Percentiles rank a stretch among this genome's conserved stretches.
Evolutionary conservation across 2,113 vertebrate species (phyloP).

Genomic region (Grallaria varia): DNA sequence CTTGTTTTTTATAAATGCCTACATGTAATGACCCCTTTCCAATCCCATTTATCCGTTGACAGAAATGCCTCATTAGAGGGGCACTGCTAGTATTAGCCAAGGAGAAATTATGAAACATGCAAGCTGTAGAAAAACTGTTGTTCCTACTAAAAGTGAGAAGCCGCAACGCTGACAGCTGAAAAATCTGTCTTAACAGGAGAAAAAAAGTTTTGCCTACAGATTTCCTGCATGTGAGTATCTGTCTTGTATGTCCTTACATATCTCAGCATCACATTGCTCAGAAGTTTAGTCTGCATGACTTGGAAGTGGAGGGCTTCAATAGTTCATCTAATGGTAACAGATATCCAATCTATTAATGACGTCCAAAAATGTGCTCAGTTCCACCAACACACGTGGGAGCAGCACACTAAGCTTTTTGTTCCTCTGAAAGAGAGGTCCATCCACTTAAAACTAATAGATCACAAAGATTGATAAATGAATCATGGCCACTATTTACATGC

Average conservation of each 20-base stretch:
- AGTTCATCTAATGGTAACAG: background rate
- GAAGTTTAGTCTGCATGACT: background rate
- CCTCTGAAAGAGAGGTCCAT: background rate
- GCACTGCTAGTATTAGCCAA: background rate
- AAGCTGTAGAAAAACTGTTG: background rate
- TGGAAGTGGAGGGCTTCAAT: background rate
- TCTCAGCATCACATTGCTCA: background rate
- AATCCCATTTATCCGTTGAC: background rate
- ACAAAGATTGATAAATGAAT: background rate
- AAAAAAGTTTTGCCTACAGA: background rate
- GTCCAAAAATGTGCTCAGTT: background rate
- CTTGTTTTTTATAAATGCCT: constrained; percentile 3
- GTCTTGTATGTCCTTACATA: background rate
- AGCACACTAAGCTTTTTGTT: background rate
- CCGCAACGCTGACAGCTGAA: background rate
- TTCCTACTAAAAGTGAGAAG: background rate
- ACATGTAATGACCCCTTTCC: background rate
- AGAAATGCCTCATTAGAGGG: background rate
- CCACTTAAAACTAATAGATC: background rate
- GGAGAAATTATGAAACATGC: background rate
- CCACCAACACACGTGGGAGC: background rate
- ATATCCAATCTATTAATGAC: background rate
- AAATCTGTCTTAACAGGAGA: background rate
- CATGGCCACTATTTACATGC: background rate
- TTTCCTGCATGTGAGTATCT: background rate